A percentile compares a stretch with the other conserved stretches of the same genome.
Conservation (phyloP, 2,888 invertebrate genomes). For the Drosophila monieri region DNA sequence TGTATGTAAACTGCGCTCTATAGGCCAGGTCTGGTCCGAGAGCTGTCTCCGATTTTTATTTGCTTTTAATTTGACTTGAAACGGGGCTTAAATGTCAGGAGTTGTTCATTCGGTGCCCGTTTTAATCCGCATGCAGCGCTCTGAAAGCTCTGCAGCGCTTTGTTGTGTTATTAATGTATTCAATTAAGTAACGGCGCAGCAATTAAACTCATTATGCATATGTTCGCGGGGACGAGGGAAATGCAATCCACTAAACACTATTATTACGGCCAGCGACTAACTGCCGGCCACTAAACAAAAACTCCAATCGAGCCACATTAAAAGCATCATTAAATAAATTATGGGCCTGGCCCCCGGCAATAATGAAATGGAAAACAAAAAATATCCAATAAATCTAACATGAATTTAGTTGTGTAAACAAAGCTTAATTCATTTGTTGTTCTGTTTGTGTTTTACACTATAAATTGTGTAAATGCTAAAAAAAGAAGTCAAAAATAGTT, state of each 20-base stretch:
- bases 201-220: conserved; percentile 70
- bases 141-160: conserved; percentile 11
- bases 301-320: conserved; percentile 49
- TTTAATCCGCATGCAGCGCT: conserved; percentile 53
- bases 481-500: conserved; percentile 17
- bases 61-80: conserved; percentile 73
- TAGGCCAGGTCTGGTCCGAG: background rate
- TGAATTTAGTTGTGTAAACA: conserved; percentile 36
- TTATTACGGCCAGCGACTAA: conserved; percentile 32
- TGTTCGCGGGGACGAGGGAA: background rate
- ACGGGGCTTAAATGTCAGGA: conserved; percentile 64
- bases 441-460: conserved; percentile 8
- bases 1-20: conserved; percentile 48
- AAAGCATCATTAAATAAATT: conserved; percentile 69
- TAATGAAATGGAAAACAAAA: conserved; percentile 21
- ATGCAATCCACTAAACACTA: conserved; percentile 50
- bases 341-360: conserved; percentile 30
- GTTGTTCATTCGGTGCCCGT: conserved; percentile 19
- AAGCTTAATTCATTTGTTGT: conserved; percentile 36
- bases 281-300: conserved; percentile 29
- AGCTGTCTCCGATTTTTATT: conserved; percentile 63
- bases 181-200: conserved; percentile 64
- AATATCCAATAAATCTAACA: conserved; percentile 43
- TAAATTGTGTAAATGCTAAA: conserved; percentile 22
- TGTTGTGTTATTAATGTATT: conserved; percentile 62